Base-by-base conservation (phyloP, 2,797 vertebrate species). In the Psittacula derbiana region DNA sequence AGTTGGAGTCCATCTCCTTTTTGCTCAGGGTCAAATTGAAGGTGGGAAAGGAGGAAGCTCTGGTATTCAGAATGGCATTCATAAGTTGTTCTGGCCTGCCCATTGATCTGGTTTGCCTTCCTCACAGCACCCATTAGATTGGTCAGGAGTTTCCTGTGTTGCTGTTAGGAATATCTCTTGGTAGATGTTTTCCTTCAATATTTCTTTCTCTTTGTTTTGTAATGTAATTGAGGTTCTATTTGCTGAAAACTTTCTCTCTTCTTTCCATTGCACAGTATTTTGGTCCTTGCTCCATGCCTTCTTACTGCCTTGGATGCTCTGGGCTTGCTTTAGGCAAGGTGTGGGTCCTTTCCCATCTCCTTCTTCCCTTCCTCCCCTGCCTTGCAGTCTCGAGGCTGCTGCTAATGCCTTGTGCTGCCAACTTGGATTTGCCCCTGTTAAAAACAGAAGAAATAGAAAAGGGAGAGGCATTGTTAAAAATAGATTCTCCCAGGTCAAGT, bases 251-350 rank as follows among this genome's bases (percentile, higher is more conserved):
- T 7, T 55, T 33, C 19, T 33, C 12, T 46, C 52, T 83, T 47
- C 7, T 87, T 87, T 41, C n/a, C 28, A 7, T 40, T 83, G 30
- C 1, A 2, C 6, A 13, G 17, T 61, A 25, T 66, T 90, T 86
- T 1, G 2, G 30, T 53, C 38, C 65, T 76, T 0, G 8, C 0
- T 47, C 16, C 2, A 1, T 81, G 23, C 8, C 28, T 82, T 11
- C 20, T 31, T 31, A 19, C 40, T 58, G 50, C 43, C 87, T 85
- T 44, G 80, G 65, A 24, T 81, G 21, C 10, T 49, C 18, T 58
- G 49, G 53, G 30, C 27, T 52, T 86, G 83, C 18, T 61, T 71
- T 27, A 40, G 73, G 38, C 50, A 53, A 46, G 49, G 4, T 8
- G 36, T 36, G 23, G 14, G 19, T 78, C 20, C 24, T 52, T 90